These are phyloP conservation scores for Tenthredo distinguenda DNA, from an alignment of 2,888 invertebrate species.

Conservation along the genomic window DNA sequence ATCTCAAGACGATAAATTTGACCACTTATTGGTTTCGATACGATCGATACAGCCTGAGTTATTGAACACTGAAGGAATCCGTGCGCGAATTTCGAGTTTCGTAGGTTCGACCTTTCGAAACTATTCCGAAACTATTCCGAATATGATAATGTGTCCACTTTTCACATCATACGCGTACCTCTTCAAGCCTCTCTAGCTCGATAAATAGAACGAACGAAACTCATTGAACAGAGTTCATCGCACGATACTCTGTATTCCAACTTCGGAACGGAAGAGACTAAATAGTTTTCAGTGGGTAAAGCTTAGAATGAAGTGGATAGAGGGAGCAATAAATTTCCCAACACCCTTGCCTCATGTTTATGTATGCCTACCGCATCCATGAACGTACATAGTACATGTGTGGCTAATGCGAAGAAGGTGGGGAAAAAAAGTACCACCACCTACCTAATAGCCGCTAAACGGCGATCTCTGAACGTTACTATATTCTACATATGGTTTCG, in stretches of 20 bases:
- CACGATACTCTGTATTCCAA: neutral
- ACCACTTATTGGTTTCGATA: too few species aligned
- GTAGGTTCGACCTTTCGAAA: too few species aligned
- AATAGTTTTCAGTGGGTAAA: neutral
- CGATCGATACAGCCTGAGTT: too few species aligned
- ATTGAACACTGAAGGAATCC: too few species aligned
- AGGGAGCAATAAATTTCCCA: conserved; percentile 2
- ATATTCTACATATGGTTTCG: neutral
- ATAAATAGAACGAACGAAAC: neutral
- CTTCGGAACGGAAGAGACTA: neutral
- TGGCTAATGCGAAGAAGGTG: conserved; percentile 8
- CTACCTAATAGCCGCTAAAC: conserved; percentile 10
- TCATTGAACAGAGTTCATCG: neutral
- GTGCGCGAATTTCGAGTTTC: too few species aligned
- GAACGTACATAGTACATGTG: neutral
- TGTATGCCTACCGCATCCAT: neutral
- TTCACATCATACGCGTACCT: too few species aligned
- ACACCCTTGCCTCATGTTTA: conserved; percentile 11
- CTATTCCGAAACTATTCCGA: too few species aligned
- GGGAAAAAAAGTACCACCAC: neutral
- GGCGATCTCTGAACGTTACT: neutral
- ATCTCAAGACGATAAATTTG: too few species aligned
- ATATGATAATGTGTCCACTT: neutral
- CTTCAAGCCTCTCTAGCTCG: too few species aligned
- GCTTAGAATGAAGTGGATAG: neutral